Evolutionary conservation across 2,888 invertebrate genomes (phyloP).

Genomic region (Mythimna albipuncta): DNA sequence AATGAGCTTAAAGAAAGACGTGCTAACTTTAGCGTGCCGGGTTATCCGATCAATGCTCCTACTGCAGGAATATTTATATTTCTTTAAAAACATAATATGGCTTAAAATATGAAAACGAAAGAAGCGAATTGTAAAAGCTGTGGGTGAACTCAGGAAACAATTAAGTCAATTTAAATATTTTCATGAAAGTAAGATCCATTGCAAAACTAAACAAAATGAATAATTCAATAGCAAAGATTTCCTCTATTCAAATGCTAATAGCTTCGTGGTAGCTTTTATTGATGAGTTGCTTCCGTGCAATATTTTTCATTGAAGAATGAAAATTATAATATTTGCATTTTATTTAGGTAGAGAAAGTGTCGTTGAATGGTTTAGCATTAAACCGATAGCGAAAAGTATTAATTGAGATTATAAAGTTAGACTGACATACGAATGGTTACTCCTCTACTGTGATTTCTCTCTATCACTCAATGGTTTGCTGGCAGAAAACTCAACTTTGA

Average conservation of each 20-base stretch:
- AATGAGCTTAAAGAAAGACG: no score
- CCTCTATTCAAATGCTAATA: slow-evolving; percentile 35
- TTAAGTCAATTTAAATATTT: slow-evolving; percentile 8
- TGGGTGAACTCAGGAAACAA: slow-evolving; percentile 1
- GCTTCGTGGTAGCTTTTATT: slow-evolving; percentile 21
- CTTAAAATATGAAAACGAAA: no score
- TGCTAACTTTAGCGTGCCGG: no score
- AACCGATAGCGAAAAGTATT: background rate
- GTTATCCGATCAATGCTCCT: no score
- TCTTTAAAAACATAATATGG: no score
- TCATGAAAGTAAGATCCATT: background rate
- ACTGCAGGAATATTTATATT: no score
- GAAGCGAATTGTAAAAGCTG: no score
- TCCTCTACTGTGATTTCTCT: no score
- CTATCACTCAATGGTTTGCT: no score
- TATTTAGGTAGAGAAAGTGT: background rate
- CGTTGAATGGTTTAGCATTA: background rate
- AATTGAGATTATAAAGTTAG: background rate
- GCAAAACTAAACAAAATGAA: slow-evolving; percentile 42
- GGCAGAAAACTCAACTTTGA: no score
- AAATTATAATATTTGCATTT: background rate
- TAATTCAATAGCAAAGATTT: slow-evolving; percentile 26
- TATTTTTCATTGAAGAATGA: background rate
- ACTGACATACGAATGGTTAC: no score
- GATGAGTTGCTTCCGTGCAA: slow-evolving; percentile 11